Evolutionary conservation across 2,113 vertebrate species (phyloP).

Genomic region (Scytalopus superciliaris): DNA sequence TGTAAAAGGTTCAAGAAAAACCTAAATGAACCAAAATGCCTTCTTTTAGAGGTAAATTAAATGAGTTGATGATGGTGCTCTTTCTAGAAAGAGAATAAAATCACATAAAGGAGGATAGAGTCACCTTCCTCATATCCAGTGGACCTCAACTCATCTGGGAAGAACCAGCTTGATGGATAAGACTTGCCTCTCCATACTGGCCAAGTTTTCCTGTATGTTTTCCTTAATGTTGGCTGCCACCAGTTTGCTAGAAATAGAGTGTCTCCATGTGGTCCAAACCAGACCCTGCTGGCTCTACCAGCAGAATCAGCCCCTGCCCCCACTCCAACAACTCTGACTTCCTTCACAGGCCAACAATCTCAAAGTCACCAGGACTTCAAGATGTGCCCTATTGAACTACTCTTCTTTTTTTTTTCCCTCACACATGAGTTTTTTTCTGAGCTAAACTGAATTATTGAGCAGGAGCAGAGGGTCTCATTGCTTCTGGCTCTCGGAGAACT

Average conservation of each 20-base stretch:
- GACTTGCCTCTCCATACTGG: background rate
- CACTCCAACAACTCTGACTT: background rate
- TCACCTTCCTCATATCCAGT: background rate
- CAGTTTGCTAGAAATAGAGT: background rate
- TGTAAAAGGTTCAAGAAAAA: background rate
- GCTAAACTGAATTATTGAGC: background rate
- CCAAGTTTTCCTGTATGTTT: background rate
- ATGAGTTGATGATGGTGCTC: rapidly evolving
- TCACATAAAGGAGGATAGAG: background rate
- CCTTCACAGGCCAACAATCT: background rate
- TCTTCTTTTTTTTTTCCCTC: background rate
- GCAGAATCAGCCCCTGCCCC: background rate
- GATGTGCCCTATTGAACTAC: background rate
- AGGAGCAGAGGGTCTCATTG: background rate
- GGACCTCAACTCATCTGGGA: background rate
- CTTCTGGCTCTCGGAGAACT: background rate
- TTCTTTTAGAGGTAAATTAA: background rate
- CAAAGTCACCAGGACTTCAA: background rate
- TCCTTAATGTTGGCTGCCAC: background rate
- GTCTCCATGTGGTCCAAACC: background rate
- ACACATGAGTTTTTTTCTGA: background rate
- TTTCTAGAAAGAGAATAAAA: background rate
- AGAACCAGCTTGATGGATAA: background rate
- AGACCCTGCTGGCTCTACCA: background rate
- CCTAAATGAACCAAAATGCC: background rate